These are phyloP conservation scores for Sinhomidia bicolor DNA, from an alignment of 2,888 invertebrate genomes.

Conservation along the genomic window DNA sequence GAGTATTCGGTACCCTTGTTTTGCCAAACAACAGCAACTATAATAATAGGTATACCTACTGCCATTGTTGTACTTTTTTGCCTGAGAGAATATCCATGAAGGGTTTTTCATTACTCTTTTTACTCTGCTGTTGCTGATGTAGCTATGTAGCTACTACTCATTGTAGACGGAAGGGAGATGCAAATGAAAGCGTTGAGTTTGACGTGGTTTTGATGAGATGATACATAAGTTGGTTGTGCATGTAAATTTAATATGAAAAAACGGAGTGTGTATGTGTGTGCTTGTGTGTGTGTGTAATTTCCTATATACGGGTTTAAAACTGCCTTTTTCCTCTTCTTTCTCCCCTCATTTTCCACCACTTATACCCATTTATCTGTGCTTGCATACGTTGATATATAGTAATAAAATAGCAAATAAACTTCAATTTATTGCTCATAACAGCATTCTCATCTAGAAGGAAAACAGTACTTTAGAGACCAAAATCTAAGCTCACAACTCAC, in stretches of 20 bases:
- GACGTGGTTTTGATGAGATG: slow-evolving; percentile 43
- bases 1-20: no score
- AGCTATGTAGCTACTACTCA: no score
- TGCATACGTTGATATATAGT: slow-evolving; percentile 35
- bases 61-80: neutral
- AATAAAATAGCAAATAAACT: slow-evolving; percentile 65
- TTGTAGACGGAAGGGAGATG: slow-evolving; percentile 3
- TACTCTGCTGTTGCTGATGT: no score
- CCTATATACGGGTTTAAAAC: slow-evolving; percentile 31
- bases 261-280: neutral
- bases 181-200: slow-evolving; percentile 19
- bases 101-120: slow-evolving; percentile 3
- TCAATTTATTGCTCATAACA: slow-evolving; percentile 67
- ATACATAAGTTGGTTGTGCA: neutral
- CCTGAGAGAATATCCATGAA: neutral
- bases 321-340: slow-evolving; percentile 34
- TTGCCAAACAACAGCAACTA: no score
- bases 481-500: slow-evolving; percentile 62
- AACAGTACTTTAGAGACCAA: slow-evolving; percentile 66
- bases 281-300: slow-evolving; percentile 27
- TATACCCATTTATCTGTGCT: slow-evolving; percentile 37
- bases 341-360: slow-evolving; percentile 62
- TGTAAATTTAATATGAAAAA: neutral
- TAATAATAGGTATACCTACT: neutral
- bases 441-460: slow-evolving; percentile 60